Evolutionary conservation across 2,113 vertebrate genomes (phyloP), one percentile per base, ranked within the genome.

Genomic region (Petrocephalus zakoni): DNA sequence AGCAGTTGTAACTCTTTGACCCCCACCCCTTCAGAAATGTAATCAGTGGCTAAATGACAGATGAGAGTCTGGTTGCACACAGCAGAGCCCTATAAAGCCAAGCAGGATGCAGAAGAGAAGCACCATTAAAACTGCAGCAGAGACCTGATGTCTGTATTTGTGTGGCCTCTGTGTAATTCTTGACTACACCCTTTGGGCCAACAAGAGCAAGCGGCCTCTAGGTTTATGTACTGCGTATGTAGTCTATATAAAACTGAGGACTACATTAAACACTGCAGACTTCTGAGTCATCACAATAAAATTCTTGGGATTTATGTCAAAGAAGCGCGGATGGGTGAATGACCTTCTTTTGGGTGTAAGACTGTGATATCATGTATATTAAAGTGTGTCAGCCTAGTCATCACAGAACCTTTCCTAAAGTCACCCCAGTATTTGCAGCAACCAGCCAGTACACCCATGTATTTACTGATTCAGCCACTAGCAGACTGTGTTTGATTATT

Each of bases 41-140:
- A 84, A 88, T 85, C 51, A 83, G 83, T 64, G 81, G 89, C 87
- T 92, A 91, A 93, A 94, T 93, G 91, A 94, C 89, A 90, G 86
- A 90, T 90, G 89, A 91, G 88, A 90, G 89, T 89, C 92, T 93
- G 92, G 94, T 94, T 93, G 92, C 89, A 91, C 92, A 91, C 93
- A 93, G 92, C 92, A 88, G 92, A 93, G 87, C 46, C 90, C 93
- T 92, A 88, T 94, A 91, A 94, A 94, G 92, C 89, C 56, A 4
- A 25, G 88, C 89, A 85, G 52, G 87, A 89, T 90, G 90, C 52
- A 88, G 89, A 90, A 89, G 90, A 88, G 89, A 87, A 90, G 87
- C 49, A 82, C 49, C 90, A 22, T 87, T 85, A 64, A 90, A 61
- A 82, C 47, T 46, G 29, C 29, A 46, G 4, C 7, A 42, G 19